Evolutionary conservation across 2,113 vertebrate genomes (phyloP).

Genomic region (Circaetus cinerascens): DNA sequence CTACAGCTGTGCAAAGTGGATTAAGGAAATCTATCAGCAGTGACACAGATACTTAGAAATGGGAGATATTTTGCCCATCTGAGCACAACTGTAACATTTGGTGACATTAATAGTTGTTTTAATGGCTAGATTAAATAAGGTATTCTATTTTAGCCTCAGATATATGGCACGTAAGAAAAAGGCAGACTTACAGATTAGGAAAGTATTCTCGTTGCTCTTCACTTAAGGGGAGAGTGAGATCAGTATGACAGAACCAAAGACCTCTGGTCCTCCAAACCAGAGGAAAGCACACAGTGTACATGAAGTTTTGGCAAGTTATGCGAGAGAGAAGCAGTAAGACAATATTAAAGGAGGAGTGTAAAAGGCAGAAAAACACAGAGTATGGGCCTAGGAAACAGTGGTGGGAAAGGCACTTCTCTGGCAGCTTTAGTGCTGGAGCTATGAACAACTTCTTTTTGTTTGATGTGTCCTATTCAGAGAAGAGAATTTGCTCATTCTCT

Average conservation of each 20-base stretch:
- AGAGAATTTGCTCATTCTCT: not conserved
- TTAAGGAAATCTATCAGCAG: constrained; percentile 33
- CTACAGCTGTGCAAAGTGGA: constrained; percentile 25
- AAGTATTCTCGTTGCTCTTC: not conserved
- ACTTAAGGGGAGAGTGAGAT: not conserved
- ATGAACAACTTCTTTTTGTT: not conserved
- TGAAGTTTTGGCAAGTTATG: not conserved
- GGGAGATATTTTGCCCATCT: not conserved
- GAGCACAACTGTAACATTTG: not conserved
- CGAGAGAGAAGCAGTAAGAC: not conserved
- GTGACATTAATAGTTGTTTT: not conserved
- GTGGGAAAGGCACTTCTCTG: not conserved
- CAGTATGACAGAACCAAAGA: not conserved
- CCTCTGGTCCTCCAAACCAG: not conserved
- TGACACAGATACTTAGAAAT: constrained; percentile 20
- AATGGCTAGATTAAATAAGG: not conserved
- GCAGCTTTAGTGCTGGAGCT: not conserved
- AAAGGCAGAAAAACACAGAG: not conserved
- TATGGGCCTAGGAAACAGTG: not conserved
- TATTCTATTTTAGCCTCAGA: not conserved
- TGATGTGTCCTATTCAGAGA: not conserved
- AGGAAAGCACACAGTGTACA: fast-evolving
- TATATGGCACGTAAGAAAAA: not conserved
- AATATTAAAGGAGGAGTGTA: not conserved
- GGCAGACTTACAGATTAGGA: not conserved